These are phyloP conservation scores for Ceratotherium simum DNA, from an alignment of 2,113 vertebrate genomes.

Conservation along the genomic window DNA sequence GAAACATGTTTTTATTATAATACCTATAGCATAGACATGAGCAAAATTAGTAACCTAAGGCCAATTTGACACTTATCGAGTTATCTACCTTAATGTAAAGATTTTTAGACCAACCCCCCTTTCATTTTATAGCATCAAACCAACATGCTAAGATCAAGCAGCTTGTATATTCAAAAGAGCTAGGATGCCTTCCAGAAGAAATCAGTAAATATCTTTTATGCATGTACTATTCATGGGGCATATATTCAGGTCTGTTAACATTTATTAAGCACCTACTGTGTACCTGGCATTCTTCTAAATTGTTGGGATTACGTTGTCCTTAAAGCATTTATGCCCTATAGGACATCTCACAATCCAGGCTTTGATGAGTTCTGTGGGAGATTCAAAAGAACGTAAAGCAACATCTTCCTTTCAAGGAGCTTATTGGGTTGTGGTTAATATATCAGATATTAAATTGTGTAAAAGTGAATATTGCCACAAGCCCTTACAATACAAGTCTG, in stretches of 20 bases:
- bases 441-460: neutral
- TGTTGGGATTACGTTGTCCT: neutral
- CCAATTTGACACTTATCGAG: neutral
- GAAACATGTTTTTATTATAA: neutral
- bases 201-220: neutral
- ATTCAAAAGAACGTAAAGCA: neutral
- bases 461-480: neutral
- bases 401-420: neutral
- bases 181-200: neutral
- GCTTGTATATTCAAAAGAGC: neutral
- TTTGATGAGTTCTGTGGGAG: neutral
- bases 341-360: neutral
- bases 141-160: neutral
- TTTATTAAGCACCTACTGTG: slow-evolving; percentile 36
- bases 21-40: neutral
- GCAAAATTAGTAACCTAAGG: neutral
- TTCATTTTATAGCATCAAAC: neutral
- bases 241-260: neutral
- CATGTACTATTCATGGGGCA: neutral
- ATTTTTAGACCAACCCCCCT: neutral
- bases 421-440: neutral
- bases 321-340: neutral
- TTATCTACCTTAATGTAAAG: neutral
- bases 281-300: slow-evolving; percentile 1
- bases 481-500: neutral